phyloP scores from a whole-genome alignment of 1,140 invertebrate species.

The Platorchestia sp. region DNA sequence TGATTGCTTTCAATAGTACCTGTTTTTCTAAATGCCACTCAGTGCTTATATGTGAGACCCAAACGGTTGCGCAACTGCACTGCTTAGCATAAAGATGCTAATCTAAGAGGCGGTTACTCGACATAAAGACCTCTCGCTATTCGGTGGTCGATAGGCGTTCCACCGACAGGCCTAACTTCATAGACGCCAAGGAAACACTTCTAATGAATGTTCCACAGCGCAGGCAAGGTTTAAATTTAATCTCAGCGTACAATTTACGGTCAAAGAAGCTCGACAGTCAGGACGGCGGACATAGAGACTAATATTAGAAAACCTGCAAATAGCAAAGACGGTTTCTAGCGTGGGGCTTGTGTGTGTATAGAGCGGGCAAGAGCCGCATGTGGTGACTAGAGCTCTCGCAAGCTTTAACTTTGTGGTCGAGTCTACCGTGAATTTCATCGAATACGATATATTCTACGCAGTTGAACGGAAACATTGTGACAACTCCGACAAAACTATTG shows the following conservation, averaged over 20 bases:
- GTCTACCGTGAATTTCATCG: not conserved
- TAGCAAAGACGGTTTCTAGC: not conserved
- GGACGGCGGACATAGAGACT: not conserved
- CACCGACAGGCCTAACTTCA: not conserved
- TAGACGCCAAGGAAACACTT: not conserved
- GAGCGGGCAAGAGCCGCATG: not conserved
- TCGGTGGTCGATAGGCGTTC: not conserved
- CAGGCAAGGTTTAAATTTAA: not conserved
- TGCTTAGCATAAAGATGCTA: not conserved
- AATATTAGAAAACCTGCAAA: slow-evolving; percentile 10
- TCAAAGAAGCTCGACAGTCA: not conserved
- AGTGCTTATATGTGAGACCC: not conserved
- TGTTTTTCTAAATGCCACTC: not conserved
- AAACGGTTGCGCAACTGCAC: not conserved
- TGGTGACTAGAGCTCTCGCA: not conserved
- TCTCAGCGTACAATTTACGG: not conserved
- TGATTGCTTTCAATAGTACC: not conserved
- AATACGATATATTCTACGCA: not conserved
- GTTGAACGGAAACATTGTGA: not conserved
- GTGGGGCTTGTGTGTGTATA: not conserved
- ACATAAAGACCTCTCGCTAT: not conserved
- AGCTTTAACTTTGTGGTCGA: not conserved
- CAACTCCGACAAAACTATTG: not conserved
- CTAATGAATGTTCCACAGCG: not conserved
- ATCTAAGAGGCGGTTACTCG: not conserved